phyloP scores from a whole-genome alignment of 2,113 vertebrate species.

The Oryzias melastigma region DNA sequence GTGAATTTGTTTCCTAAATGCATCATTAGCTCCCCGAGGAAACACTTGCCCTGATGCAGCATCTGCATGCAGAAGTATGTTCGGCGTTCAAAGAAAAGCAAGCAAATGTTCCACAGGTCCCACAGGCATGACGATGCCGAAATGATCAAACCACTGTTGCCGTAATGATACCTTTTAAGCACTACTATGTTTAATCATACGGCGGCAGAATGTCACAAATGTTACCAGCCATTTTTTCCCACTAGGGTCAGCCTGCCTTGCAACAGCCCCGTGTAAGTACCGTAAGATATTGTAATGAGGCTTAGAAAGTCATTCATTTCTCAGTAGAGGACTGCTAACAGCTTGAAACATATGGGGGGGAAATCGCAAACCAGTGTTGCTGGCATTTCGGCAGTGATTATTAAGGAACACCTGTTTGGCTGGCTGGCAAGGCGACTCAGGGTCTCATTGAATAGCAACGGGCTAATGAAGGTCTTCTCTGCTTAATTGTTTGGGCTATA shows the following conservation, averaged over 20 bases:
- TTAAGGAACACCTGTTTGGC: constrained; percentile 82
- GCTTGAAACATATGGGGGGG: constrained; percentile 75
- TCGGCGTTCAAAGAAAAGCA: neutral
- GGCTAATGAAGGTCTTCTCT: constrained; percentile 80
- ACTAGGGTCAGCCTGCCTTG: constrained; percentile 35
- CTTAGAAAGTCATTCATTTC: constrained; percentile 66
- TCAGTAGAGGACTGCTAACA: constrained; percentile 64
- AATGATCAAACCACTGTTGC: no score
- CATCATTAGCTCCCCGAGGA: neutral
- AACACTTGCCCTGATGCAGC: neutral
- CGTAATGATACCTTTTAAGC: no score
- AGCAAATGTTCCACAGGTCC: neutral
- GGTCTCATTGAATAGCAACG: constrained; percentile 74
- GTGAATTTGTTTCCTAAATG: constrained; percentile 4
- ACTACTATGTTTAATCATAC: neutral
- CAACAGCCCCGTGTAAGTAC: constrained; percentile 49
- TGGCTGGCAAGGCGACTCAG: constrained; percentile 71
- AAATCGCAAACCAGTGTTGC: constrained; percentile 71
- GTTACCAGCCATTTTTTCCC: constrained; percentile 11
- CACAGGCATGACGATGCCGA: no score
- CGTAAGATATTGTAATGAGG: constrained; percentile 60
- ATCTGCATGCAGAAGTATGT: neutral
- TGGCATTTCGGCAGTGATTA: constrained; percentile 77
- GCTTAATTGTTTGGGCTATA: constrained; percentile 81
- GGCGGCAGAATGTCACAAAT: constrained; percentile 22